Evolutionary conservation across 2,113 vertebrate genomes (phyloP).

Genomic region (Oreochromis aureus): DNA sequence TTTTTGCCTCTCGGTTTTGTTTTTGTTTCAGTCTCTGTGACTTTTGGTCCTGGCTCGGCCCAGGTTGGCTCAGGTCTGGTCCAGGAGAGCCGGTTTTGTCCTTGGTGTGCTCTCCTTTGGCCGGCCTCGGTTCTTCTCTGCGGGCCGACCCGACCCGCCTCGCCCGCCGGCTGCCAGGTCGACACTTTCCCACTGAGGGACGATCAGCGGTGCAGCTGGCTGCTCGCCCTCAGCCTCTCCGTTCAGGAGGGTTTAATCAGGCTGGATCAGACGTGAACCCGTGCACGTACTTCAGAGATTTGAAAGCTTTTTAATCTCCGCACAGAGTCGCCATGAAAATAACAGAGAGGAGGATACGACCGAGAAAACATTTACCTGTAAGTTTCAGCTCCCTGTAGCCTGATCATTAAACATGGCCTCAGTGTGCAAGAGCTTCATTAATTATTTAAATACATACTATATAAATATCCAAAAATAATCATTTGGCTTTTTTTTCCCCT

Average conservation of each 20-base stretch:
- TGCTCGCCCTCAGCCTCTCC: background rate
- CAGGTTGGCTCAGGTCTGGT: background rate
- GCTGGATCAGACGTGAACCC: background rate
- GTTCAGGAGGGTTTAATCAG: background rate
- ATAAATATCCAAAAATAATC: background rate
- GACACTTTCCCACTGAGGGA: slow-evolving; percentile 28
- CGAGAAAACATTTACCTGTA: background rate
- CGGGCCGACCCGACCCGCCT: background rate
- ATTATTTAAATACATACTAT: background rate
- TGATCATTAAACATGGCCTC: background rate
- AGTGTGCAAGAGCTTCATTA: background rate
- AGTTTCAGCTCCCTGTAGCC: background rate
- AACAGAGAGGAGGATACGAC: background rate
- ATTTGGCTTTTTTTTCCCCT: background rate
- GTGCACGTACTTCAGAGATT: background rate
- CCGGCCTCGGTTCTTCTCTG: slow-evolving; percentile 7
- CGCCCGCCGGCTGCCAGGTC: slow-evolving; percentile 11
- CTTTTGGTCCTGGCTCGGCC: background rate
- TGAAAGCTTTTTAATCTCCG: background rate
- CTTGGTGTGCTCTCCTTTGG: slow-evolving; percentile 41
- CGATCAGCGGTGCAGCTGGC: slow-evolving; percentile 18
- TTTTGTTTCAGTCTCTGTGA: background rate
- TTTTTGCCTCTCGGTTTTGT: background rate
- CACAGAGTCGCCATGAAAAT: background rate
- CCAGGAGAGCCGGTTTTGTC: slow-evolving; percentile 6